Conservation (phyloP, 2,113 vertebrate genomes). For the Diadophis punctatus region DNA sequence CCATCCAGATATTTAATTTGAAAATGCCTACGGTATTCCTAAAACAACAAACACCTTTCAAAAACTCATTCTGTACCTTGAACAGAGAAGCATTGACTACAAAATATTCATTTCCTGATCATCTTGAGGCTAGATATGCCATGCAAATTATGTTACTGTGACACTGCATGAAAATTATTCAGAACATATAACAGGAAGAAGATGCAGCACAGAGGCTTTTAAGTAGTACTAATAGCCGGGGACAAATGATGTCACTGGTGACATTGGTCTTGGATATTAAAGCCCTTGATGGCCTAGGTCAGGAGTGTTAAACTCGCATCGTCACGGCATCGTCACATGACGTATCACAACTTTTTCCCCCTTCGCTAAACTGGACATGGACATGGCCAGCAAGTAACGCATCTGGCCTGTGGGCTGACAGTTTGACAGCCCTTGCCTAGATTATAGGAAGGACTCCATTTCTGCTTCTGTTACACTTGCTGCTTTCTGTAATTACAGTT, state of each 20-base stretch:
- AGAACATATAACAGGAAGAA: background rate
- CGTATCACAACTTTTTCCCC: background rate
- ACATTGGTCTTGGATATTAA: background rate
- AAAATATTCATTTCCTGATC: background rate
- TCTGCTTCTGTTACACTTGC: background rate
- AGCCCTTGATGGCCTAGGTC: background rate
- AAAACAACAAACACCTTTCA: background rate
- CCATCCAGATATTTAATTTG: background rate
- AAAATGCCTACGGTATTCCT: background rate
- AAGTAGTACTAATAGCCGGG: background rate
- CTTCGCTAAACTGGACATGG: background rate
- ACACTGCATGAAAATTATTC: background rate
- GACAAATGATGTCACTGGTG: background rate
- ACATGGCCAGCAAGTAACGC: accelerated
- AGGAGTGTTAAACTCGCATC: background rate
- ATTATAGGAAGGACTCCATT: background rate
- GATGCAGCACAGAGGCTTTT: background rate
- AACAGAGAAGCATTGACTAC: background rate
- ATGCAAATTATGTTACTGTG: background rate
- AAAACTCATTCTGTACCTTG: background rate
- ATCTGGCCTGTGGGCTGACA: accelerated
- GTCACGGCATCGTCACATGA: background rate
- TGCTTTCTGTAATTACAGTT: background rate
- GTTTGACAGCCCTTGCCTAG: background rate
- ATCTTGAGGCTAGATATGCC: background rate